Percentiles rank a stretch among this genome's conserved stretches.
These are phyloP conservation scores for Lordiphosa andalusiaca DNA, from an alignment of 2,888 invertebrate species.

Conservation along the genomic window DNA sequence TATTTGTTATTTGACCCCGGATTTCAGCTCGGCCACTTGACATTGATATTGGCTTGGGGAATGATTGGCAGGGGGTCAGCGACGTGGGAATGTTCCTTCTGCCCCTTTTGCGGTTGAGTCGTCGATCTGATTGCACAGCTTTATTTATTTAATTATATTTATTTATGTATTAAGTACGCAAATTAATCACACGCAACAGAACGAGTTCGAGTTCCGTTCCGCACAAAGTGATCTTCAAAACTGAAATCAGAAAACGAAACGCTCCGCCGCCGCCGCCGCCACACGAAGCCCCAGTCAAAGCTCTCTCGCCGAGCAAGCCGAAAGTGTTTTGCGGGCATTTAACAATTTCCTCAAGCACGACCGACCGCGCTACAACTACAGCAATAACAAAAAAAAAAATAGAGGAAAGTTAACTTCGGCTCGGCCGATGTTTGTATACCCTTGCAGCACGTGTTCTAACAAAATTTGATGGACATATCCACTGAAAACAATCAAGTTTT, in stretches of 20 bases:
- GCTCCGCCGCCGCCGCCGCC: constrained; percentile 24
- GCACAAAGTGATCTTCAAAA: constrained; percentile 60
- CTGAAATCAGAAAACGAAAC: constrained; percentile 52
- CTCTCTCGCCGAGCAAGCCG: constrained; percentile 21
- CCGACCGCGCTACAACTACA: neutral
- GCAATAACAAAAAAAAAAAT: no score
- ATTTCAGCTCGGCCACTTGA: constrained; percentile 53
- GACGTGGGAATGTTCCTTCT: neutral
- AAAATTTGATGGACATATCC: no score
- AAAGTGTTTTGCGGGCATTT: constrained; percentile 64
- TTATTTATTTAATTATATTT: constrained; percentile 30
- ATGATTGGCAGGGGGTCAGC: neutral
- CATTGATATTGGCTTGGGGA: constrained; percentile 45
- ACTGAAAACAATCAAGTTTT: no score
- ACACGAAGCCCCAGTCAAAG: constrained; percentile 32
- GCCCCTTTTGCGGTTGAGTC: constrained; percentile 6
- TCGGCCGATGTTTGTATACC: no score
- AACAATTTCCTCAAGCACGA: constrained; percentile 57
- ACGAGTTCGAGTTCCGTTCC: constrained; percentile 30
- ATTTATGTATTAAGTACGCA: constrained; percentile 60
- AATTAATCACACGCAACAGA: constrained; percentile 28
- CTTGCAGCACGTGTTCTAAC: no score
- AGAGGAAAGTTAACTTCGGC: no score
- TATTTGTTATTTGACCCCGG: constrained; percentile 56
- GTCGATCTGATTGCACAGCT: constrained; percentile 29